Conservation (phyloP, 2,888 invertebrate species). For the Atrina japonica region DNA sequence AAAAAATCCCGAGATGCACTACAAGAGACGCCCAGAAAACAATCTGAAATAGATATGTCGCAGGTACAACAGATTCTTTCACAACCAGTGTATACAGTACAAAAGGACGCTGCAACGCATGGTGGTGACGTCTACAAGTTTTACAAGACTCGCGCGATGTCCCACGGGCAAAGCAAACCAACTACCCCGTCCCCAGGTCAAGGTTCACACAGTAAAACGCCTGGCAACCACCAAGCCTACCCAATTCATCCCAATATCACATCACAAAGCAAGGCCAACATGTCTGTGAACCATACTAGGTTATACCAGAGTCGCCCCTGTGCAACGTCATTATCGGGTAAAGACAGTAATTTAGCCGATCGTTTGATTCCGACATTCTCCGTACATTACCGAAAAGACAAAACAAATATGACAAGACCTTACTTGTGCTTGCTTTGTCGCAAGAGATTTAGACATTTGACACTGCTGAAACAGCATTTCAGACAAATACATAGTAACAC, state of each 20-base stretch:
- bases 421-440: conserved; percentile 43
- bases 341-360: conserved; percentile 20
- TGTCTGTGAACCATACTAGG: background rate
- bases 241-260: background rate
- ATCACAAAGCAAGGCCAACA: background rate
- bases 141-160: too few relatives aligned
- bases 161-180: background rate
- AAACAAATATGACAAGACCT: conserved; percentile 38
- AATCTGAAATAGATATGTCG: too few relatives aligned
- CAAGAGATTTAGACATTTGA: conserved; percentile 38
- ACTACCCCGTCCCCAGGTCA: background rate
- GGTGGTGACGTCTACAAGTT: too few relatives aligned
- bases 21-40: too few relatives aligned
- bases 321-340: background rate
- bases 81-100: too few relatives aligned
- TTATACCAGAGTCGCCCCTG: conserved; percentile 6
- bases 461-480: conserved; percentile 45
- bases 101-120: too few relatives aligned
- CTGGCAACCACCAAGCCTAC: too few relatives aligned
- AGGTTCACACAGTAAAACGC: too few relatives aligned
- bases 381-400: conserved; percentile 46
- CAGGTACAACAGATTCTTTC: too few relatives aligned
- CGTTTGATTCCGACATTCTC: conserved; percentile 45
- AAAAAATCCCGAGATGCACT: conserved; percentile 3
- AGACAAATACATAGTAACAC: conserved; percentile 37